Conservation (phyloP, 2,888 invertebrate species). For the Pristionchus japonicus region DNA sequence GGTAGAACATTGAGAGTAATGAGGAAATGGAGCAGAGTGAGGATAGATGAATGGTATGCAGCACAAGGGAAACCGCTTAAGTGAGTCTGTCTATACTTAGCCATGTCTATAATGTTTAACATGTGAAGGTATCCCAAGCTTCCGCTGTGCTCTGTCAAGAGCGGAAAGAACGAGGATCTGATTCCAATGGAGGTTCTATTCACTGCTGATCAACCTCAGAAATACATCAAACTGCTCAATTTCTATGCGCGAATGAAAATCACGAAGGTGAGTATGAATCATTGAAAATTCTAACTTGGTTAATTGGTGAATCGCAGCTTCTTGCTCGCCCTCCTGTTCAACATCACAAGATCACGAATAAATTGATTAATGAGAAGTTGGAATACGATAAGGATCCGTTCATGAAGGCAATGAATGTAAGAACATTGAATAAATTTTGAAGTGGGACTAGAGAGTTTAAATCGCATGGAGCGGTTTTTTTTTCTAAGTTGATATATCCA, state of each 20-base stretch:
- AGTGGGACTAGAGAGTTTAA: no score
- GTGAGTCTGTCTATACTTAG: background rate
- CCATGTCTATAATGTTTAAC: background rate
- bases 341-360: slow-evolving; percentile 47
- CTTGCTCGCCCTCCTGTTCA: slow-evolving; percentile 48
- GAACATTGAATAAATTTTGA: no score
- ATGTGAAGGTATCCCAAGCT: slow-evolving; percentile 50
- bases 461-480: no score
- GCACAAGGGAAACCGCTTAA: slow-evolving; percentile 1
- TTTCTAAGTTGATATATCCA: no score
- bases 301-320: no score
- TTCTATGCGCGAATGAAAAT: slow-evolving; percentile 45
- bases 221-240: slow-evolving; percentile 50
- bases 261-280: slow-evolving; percentile 36
- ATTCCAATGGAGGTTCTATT: slow-evolving; percentile 51
- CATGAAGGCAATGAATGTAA: background rate
- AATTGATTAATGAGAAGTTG: slow-evolving; percentile 45
- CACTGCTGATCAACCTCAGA: slow-evolving; percentile 50
- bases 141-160: slow-evolving; percentile 50
- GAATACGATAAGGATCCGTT: background rate
- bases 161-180: slow-evolving; percentile 42
- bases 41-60: slow-evolving; percentile 16
- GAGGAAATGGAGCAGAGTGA: background rate
- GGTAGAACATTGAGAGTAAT: background rate
- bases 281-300: no score